Evolutionary conservation across 2,113 vertebrate genomes (phyloP), one percentile per base, ranked within the genome.

Genomic region (Chaetorhynchus papuensis): DNA sequence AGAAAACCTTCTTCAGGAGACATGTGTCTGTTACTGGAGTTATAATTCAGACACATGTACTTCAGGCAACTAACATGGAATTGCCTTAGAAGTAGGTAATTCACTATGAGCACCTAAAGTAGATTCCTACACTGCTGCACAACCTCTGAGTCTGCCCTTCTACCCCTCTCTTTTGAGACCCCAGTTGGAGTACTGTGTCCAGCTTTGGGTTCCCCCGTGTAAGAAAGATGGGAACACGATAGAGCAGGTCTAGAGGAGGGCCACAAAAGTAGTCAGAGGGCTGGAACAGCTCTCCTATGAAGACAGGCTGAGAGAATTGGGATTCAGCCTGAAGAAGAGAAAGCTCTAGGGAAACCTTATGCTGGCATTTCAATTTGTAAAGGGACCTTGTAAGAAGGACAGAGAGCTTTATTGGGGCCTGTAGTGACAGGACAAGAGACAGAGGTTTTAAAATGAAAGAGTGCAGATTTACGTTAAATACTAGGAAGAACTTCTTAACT

Each of bases 191-290:
- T 7, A 9, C 7, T 30, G 12, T 3, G 7, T 19, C 28, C 33
- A n/a, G 39, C 16, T 53, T 14, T 17, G 23, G 16, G 7, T 2
- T 53, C 20, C 6, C 5, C 16, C 1, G 2, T 11, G 26, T 20
- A 44, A 33, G 23, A 44, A 52, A n/a, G 7, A 10, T 13, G 6
- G 37, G 13, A 50, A 57, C 19, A 15, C 52, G 15, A 24, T 21
- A 24, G 27, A 24, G 13, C 33, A 52, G 28, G 27, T 59, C 27
- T 15, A 45, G 28, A n/a, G 24, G 33, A 45, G 20, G 4, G 11
- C 24, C 57, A 52, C 17, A 22, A 45, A 64, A 65, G 15, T n/a
- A 8, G 11, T 57, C 37, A 71, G 17, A 41, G 28, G 17, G 17
- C 39, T 65, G 59, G 52, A 84, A 27, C 16, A 50, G 15, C 44